A percentile compares a stretch with the other conserved stretches of the same genome.
phyloP scores from a whole-genome alignment of 2,888 invertebrate genomes.

The Drosophila anomelani region DNA sequence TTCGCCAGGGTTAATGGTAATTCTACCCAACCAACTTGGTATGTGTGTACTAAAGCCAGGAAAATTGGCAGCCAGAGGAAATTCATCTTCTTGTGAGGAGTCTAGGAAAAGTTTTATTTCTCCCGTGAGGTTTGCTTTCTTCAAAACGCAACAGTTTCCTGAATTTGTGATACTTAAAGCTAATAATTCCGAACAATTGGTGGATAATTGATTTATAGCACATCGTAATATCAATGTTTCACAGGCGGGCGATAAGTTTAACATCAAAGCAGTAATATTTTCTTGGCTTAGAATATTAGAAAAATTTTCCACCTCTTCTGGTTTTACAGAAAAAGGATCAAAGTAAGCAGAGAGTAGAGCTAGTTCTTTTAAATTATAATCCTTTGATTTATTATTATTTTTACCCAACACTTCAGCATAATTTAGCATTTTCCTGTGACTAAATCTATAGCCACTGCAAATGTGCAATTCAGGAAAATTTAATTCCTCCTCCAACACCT shows the following conservation, averaged over 20 bases:
- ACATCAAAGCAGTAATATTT: constrained; percentile 30
- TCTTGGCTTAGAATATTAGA: constrained; percentile 3
- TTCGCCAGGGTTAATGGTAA: constrained; percentile 63
- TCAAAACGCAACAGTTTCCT: constrained; percentile 74
- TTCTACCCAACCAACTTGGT: constrained; percentile 59
- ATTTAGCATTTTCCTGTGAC: constrained; percentile 56
- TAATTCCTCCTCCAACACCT: constrained; percentile 25
- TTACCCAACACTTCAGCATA: constrained; percentile 56
- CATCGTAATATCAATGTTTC: constrained; percentile 69
- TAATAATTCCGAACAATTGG: constrained; percentile 69
- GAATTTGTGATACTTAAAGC: constrained; percentile 35
- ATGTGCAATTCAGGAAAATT: constrained; percentile 70
- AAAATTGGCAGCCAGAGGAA: constrained; percentile 35
- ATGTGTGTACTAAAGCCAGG: constrained; percentile 68
- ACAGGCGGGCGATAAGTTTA: constrained; percentile 71
- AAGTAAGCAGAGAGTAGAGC: constrained; percentile 65
- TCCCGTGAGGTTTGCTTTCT: constrained; percentile 10
- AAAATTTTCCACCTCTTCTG: constrained; percentile 31
- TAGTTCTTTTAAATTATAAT: constrained; percentile 59
- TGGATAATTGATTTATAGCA: constrained; percentile 45
- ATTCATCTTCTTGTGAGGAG: constrained; percentile 67
- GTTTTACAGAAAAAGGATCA: constrained; percentile 31
- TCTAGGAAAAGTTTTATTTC: constrained; percentile 71
- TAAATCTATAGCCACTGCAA: constrained; percentile 78
- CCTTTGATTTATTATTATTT: constrained; percentile 2